phyloP scores from a whole-genome alignment of 2,888 invertebrate genomes.

The Lycaena phlaeas region DNA sequence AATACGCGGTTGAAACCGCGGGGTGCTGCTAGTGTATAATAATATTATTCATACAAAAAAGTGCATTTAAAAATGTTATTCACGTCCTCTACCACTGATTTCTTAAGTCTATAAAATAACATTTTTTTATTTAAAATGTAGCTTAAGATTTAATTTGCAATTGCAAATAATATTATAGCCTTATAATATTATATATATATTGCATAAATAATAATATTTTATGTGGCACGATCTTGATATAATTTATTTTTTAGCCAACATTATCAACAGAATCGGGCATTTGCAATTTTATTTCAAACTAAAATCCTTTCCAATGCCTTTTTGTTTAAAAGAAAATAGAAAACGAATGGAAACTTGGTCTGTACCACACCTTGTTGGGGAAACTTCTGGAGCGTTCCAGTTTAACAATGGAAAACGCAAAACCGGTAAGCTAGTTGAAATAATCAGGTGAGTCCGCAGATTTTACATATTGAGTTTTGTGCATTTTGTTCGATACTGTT shows the following conservation, averaged over 20 bases:
- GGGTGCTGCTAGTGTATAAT: no score
- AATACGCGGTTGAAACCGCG: no score
- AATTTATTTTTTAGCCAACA: conserved; percentile 1
- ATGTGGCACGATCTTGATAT: no score
- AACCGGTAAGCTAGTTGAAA: conserved; percentile 12
- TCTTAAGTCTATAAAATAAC: no score
- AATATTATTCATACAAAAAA: no score
- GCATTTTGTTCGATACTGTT: conserved; percentile 3
- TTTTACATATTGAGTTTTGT: conserved; percentile 8
- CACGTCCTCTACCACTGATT: no score
- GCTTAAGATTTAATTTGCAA: no score
- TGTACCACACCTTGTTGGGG: conserved; percentile 8
- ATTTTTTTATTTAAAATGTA: no score
- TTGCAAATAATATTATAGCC: no score
- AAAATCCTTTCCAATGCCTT: conserved; percentile 1
- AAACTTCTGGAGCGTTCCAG: conserved; percentile 8
- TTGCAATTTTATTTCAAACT: conserved; percentile 4
- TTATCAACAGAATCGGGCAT: conserved; percentile 1
- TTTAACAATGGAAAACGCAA: conserved; percentile 9
- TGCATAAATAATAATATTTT: no score
- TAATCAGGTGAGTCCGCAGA: conserved; percentile 11
- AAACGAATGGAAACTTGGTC: conserved; percentile 8
- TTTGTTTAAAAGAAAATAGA: conserved; percentile 9
- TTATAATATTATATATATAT: no score
- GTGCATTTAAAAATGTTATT: no score